Evolutionary conservation across 2,113 vertebrate genomes (phyloP).

Genomic region (Gallinago media): DNA sequence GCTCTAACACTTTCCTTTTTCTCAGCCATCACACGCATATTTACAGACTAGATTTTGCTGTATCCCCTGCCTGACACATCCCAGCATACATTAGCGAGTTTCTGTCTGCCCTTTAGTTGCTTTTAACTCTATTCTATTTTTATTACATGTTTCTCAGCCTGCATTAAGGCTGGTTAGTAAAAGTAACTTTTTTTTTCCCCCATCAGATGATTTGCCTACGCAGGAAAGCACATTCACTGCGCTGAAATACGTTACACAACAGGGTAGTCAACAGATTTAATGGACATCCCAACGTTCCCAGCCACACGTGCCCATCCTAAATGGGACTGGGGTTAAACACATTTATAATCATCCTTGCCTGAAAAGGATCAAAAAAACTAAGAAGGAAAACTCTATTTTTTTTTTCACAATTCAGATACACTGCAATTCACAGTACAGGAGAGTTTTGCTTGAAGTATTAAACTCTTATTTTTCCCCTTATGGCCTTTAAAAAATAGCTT

Average conservation of each 20-base stretch:
- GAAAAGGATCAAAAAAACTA: neutral
- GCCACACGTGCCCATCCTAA: neutral
- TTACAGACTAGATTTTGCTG: neutral
- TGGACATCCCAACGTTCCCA: fast-evolving
- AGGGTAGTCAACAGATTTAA: neutral
- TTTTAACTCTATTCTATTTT: neutral
- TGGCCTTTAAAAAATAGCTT: neutral
- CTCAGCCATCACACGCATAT: neutral
- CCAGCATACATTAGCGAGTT: neutral
- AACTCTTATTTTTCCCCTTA: neutral
- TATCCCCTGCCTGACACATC: neutral
- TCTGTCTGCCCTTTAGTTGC: neutral
- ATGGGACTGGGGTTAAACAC: neutral
- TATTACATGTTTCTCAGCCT: neutral
- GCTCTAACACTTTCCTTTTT: neutral
- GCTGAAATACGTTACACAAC: fast-evolving
- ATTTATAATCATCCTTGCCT: neutral
- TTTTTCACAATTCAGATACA: neutral
- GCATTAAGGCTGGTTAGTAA: neutral
- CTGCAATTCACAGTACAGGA: neutral
- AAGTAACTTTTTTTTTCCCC: neutral
- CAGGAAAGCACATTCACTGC: neutral
- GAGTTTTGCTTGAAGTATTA: neutral
- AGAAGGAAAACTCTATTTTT: neutral
- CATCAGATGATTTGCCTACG: neutral